These are phyloP conservation scores for Lycocorax pyrrhopterus DNA, from an alignment of 2,113 vertebrate species.

Conservation along the genomic window DNA sequence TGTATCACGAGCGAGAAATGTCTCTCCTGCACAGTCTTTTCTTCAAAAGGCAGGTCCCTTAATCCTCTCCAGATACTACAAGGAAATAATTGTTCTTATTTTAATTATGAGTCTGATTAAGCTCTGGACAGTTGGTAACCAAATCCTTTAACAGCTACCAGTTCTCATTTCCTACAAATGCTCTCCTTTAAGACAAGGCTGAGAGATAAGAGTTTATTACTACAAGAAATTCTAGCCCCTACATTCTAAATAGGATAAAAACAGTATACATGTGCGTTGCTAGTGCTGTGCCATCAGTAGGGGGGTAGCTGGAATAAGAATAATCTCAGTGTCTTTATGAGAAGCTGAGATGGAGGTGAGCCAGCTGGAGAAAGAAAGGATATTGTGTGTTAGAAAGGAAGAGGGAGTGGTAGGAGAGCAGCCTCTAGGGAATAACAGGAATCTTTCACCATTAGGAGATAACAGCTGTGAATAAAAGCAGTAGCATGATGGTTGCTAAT, in stretches of 20 bases:
- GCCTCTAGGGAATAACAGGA: neutral
- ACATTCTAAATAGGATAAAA: neutral
- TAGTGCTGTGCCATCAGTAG: neutral
- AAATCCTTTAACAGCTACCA: neutral
- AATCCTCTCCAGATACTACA: neutral
- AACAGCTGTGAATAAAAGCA: neutral
- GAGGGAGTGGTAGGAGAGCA: neutral
- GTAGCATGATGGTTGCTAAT: neutral
- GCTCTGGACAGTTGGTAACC: neutral
- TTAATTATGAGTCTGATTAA: conserved; percentile 2
- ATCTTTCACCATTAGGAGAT: neutral
- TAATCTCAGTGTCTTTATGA: neutral
- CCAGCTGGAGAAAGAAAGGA: neutral
- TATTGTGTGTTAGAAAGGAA: neutral
- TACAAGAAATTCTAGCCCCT: neutral
- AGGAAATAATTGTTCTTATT: conserved; percentile 6
- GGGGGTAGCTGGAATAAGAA: neutral
- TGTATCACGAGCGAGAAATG: neutral
- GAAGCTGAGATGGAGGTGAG: neutral
- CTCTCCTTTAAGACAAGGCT: neutral
- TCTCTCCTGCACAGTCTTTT: neutral
- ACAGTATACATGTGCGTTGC: neutral
- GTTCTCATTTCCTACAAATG: neutral
- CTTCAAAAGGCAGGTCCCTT: neutral
- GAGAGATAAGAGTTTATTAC: neutral